Evolutionary conservation across 2,888 invertebrate species (phyloP).

Genomic region (Tetragonula carbonaria): DNA sequence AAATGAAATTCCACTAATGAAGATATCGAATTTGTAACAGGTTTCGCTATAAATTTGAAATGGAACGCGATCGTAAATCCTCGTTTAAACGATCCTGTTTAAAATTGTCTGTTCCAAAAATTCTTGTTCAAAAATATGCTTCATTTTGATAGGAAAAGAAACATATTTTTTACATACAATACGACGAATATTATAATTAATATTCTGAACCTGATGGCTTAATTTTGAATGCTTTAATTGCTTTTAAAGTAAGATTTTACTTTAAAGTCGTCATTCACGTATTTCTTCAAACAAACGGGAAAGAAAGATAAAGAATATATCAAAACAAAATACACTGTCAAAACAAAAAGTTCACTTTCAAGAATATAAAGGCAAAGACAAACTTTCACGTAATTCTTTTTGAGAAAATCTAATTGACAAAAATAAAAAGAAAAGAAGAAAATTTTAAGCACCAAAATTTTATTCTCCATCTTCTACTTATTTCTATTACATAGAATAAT

Average conservation of each 20-base stretch:
- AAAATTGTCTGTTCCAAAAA: conserved; percentile 1
- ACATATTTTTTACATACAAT: background rate
- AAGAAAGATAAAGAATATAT: background rate
- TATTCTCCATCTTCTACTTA: too few relatives aligned
- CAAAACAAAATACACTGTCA: background rate
- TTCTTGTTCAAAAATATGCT: background rate
- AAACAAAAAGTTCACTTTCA: background rate
- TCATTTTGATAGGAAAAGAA: background rate
- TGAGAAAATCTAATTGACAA: background rate
- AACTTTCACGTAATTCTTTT: background rate
- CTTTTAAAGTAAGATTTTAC: background rate
- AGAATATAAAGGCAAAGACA: background rate
- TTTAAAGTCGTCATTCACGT: background rate
- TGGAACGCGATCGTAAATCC: conserved; percentile 4
- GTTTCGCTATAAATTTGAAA: background rate
- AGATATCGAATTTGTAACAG: background rate
- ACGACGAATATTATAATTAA: background rate
- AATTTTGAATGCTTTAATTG: background rate
- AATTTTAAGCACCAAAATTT: too few relatives aligned
- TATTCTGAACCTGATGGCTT: background rate
- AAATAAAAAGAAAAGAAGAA: too few relatives aligned
- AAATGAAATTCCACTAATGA: background rate
- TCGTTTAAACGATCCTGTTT: background rate
- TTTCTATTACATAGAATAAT: too few relatives aligned
- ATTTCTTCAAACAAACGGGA: background rate